A percentile compares a stretch with the other conserved stretches of the same genome.
Evolutionary conservation across 92 coral and sea anemone species (phyloP).

Genomic region (Parazoanthus atlanticus): DNA sequence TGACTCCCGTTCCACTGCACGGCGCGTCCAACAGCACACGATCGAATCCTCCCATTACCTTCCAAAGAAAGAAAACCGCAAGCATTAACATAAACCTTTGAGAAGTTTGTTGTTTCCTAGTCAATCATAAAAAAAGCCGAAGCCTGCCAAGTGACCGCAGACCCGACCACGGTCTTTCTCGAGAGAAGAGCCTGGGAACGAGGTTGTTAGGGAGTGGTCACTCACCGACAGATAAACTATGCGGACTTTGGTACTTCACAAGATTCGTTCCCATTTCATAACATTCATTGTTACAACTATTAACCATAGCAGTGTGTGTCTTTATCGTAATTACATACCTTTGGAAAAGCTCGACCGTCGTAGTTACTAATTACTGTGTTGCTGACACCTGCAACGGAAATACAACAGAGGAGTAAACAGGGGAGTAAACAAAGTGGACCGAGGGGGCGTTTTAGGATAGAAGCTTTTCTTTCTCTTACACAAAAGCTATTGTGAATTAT

Average conservation of each 20-base stretch:
- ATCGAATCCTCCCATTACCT: slow-evolving; percentile 99
- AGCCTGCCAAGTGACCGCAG: too few species aligned
- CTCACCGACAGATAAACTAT: too few species aligned
- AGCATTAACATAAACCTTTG: not conserved
- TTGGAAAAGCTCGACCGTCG: slow-evolving; percentile 97
- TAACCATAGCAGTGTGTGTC: not conserved
- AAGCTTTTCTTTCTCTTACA: too few species aligned
- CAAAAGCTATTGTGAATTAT: too few species aligned
- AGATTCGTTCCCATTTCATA: too few species aligned
- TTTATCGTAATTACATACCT: slow-evolving; percentile 56
- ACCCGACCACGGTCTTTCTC: too few species aligned
- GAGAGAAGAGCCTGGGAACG: too few species aligned
- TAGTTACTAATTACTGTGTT: slow-evolving; percentile 89
- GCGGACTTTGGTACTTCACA: too few species aligned
- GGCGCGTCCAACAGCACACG: slow-evolving; percentile 96
- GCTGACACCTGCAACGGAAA: slow-evolving; percentile 70
- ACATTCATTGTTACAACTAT: not conserved
- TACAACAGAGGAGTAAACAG: not conserved
- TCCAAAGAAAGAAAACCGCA: not conserved
- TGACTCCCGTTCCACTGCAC: slow-evolving; percentile 98
- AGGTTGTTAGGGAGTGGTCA: too few species aligned
- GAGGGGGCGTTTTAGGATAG: too few species aligned
- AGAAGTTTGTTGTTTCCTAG: not conserved
- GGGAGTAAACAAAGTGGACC: not conserved
- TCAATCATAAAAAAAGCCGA: not conserved